phyloP scores from a whole-genome alignment of 64 coral and sea anemone genomes.

The Porites australiensis region DNA sequence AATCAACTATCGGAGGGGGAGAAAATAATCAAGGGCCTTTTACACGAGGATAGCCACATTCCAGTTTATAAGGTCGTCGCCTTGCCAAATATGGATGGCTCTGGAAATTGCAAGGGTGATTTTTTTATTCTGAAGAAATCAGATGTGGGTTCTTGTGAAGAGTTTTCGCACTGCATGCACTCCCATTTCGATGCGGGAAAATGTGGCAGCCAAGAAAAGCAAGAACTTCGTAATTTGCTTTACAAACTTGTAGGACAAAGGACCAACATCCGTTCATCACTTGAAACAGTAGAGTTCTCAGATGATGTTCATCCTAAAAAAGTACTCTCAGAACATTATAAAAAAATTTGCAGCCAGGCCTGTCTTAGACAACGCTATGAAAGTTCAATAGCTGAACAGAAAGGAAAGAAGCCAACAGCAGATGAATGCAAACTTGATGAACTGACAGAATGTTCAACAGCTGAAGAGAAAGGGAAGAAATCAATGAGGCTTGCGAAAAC shows the following conservation, averaged over 20 bases:
- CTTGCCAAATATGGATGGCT: background rate
- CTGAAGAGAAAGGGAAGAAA: no score
- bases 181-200: background rate
- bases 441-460: no score
- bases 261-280: background rate
- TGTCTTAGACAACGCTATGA: background rate
- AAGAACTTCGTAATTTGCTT: background rate
- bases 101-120: background rate
- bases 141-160: background rate
- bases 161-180: background rate
- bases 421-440: no score
- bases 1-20: background rate
- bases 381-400: no score
- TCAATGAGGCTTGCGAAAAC: background rate
- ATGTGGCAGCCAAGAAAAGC: background rate
- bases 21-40: background rate
- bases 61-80: constrained; percentile 24
- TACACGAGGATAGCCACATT: background rate
- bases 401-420: no score
- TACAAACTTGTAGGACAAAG: background rate
- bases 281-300: no score
- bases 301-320: background rate
- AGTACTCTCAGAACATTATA: background rate
- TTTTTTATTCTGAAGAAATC: background rate
- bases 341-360: background rate